Evolutionary conservation across 92 coral and sea anemone species (phyloP), one percentile per base, ranked within the genome.

Genomic region (Epizoanthus ramosus): DNA sequence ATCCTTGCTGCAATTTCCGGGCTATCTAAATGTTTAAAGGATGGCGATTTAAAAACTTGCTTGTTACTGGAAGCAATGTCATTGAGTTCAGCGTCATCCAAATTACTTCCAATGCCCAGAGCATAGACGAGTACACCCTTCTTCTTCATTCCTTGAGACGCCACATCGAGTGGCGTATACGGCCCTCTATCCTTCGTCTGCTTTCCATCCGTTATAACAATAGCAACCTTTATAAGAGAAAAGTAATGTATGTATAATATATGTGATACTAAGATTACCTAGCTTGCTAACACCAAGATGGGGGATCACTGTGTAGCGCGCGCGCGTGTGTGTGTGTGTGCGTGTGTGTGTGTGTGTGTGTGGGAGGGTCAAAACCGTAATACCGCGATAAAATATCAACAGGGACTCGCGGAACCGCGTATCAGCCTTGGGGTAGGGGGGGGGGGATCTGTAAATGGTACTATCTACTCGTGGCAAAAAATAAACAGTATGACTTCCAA

Each of bases 131-230:
- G 21, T 19, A 77, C 82, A 28, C 82, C 82, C 19, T 77, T 60
- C 18, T 41, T 63, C 60, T 77, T 77, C 21, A 77, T 25, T 10
- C 82, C 82, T 18, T 77, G 58, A 22, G 82, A 61, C 41, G 82
- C 82, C 57, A 14, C 21, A 6, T 63, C 71, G 25, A 77, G 82
- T 19, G 60, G 82, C 28, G 65, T 86, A 74, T 65, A 79, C 8
- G 63, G 57, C 0, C 80, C 85, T 23, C 41, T 63, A 43, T 80
- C 23, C 43, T 45, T 86, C 18, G 89, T 86, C 63, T 86, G 89
- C 21, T 45, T 79, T 8, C 89, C 89, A 71, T 86, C 85, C 10
- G 85, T 80, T 57, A 86, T 86, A 37, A 86, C 80, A 74, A 79
- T 24, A 22, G 81, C 85, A 58, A 80, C 74, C 89, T 83, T 50